Evolutionary conservation across 2,888 invertebrate species (phyloP).

Genomic region (Octodonta nipae): DNA sequence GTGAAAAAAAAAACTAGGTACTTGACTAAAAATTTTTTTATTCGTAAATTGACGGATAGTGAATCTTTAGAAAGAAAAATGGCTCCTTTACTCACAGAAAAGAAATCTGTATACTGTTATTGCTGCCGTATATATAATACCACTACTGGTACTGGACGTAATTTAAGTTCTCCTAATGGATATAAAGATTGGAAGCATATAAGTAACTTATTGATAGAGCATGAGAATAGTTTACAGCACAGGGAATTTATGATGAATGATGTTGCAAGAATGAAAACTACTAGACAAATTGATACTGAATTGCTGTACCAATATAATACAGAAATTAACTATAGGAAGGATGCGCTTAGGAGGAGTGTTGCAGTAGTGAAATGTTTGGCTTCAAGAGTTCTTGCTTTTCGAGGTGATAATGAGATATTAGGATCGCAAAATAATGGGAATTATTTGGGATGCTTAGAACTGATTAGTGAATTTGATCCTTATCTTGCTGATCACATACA

Average conservation of each 20-base stretch:
- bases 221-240: conserved; percentile 1
- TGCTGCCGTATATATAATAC: not conserved
- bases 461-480: conserved; percentile 21
- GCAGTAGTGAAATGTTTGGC: conserved; percentile 8
- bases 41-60: too few species aligned
- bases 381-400: conserved; percentile 10
- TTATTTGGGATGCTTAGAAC: conserved; percentile 19
- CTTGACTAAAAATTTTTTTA: too few species aligned
- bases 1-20: too few species aligned
- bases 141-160: not conserved
- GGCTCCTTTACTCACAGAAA: too few species aligned
- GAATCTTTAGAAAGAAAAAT: too few species aligned
- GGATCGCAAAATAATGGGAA: conserved; percentile 19
- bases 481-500: conserved; percentile 18
- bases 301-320: conserved; percentile 2
- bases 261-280: conserved; percentile 1
- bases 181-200: conserved; percentile 3
- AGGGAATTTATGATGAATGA: conserved; percentile 2
- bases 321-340: conserved; percentile 10
- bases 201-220: conserved; percentile 2
- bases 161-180: conserved; percentile 2
- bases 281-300: conserved; percentile 1
- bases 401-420: conserved; percentile 17
- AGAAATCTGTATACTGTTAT: conserved; percentile 4
- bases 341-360: conserved; percentile 18